Evolutionary conservation across 1,140 invertebrate genomes (phyloP).

Genomic region (Papilio helenus): DNA sequence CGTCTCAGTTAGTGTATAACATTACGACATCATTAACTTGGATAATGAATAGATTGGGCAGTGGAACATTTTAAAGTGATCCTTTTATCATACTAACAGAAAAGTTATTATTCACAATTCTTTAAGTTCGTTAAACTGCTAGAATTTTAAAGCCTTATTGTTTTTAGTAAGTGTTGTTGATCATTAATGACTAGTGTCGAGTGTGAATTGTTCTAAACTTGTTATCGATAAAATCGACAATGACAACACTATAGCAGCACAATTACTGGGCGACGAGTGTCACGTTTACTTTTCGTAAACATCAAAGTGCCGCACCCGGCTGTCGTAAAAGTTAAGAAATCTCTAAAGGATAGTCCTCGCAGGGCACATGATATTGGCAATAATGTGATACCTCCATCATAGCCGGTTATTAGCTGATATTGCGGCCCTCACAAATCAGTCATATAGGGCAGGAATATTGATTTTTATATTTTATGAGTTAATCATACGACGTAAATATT

Average conservation of each 20-base stretch:
- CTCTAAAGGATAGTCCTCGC: conserved; percentile 42
- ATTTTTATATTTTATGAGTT: conserved; percentile 33
- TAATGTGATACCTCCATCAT: conserved; percentile 34
- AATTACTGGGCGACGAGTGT: conserved; percentile 62
- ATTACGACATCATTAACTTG: conserved; percentile 20
- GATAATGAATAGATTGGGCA: conserved; percentile 15
- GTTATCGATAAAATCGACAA: conserved; percentile 37
- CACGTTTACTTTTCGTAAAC: conserved; percentile 70
- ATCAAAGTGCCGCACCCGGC: conserved; percentile 59
- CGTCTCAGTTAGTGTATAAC: conserved; percentile 21
- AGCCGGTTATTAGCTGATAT: conserved; percentile 19
- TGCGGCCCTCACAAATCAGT: conserved; percentile 11
- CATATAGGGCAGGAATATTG: conserved; percentile 14
- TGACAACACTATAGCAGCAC: conserved; percentile 50
- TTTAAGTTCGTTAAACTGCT: too few species aligned
- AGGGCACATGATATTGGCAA: conserved; percentile 11
- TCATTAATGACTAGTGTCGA: neutral
- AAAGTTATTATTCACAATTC: neutral
- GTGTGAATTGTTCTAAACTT: conserved; percentile 27
- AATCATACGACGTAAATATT: conserved; percentile 35
- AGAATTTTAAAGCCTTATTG: neutral
- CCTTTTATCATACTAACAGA: neutral
- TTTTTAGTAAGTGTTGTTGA: neutral
- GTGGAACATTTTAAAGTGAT: neutral
- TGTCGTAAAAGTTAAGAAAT: conserved; percentile 57